A percentile compares a stretch with the other conserved stretches of the same genome.
Conservation (phyloP, 2,797 vertebrate genomes). For the Urophycis tenuis region DNA sequence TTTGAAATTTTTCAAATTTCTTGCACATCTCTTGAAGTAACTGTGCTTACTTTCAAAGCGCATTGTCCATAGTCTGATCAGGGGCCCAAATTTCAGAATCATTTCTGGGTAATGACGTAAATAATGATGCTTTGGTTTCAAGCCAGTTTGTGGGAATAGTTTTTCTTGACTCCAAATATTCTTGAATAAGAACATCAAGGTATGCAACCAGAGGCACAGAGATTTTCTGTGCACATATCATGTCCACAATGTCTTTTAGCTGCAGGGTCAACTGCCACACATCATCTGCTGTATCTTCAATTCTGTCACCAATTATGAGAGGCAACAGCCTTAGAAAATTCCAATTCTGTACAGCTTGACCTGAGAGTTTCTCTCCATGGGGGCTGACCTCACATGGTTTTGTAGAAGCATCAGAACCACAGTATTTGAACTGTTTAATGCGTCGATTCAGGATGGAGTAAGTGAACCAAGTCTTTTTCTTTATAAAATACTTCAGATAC, state of each 20-base stretch:
- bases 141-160: conserved; percentile 1
- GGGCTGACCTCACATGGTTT: conserved; percentile 32
- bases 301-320: conserved; percentile 20
- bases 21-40: conserved; percentile 32
- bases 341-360: conserved; percentile 40
- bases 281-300: conserved; percentile 1
- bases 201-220: not conserved
- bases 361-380: conserved; percentile 17
- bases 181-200: not conserved
- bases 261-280: not conserved
- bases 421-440: conserved; percentile 28
- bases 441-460: conserved; percentile 23
- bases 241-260: not conserved
- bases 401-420: conserved; percentile 17
- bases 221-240: not conserved
- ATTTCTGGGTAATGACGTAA: conserved; percentile 28
- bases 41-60: conserved; percentile 34
- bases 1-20: conserved; percentile 28
- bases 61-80: conserved; percentile 27
- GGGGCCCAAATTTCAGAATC: conserved; percentile 20
- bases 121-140: conserved; percentile 37
- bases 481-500: conserved; percentile 18
- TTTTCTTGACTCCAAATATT: not conserved
- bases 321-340: conserved; percentile 23
- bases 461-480: conserved; percentile 21